Conservation (phyloP, 2,113 vertebrate species). For the Athene noctua region DNA sequence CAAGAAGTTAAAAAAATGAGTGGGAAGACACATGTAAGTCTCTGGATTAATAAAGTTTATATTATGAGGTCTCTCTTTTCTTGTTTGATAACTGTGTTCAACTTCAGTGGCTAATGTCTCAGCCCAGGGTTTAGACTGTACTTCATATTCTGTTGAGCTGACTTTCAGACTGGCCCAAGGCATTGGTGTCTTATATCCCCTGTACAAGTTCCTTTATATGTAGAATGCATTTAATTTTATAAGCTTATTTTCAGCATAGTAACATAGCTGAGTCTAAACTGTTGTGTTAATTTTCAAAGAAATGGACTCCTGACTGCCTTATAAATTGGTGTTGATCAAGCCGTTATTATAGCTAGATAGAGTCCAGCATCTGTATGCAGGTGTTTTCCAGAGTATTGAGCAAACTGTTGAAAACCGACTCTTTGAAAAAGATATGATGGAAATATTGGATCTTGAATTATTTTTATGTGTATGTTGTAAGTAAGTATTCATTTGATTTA, state of each 20-base stretch:
- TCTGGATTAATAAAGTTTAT: background rate
- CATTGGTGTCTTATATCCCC: background rate
- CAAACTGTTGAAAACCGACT: background rate
- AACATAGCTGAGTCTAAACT: background rate
- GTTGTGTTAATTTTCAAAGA: background rate
- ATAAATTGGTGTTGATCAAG: background rate
- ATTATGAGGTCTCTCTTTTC: background rate
- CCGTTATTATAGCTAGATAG: background rate
- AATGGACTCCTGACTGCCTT: background rate
- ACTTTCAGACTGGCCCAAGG: background rate
- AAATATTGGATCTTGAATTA: background rate
- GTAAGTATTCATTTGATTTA: background rate
- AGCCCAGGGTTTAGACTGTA: background rate
- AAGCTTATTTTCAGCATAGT: background rate
- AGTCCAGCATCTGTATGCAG: background rate
- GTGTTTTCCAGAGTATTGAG: background rate
- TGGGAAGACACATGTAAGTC: rapidly evolving
- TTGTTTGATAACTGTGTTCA: background rate
- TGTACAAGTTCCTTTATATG: background rate
- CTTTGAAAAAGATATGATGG: background rate
- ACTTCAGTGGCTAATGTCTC: background rate
- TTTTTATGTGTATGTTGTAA: background rate
- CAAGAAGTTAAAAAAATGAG: background rate
- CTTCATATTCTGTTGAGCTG: background rate
- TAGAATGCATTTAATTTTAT: background rate